Evolutionary conservation across 2,113 vertebrate genomes (phyloP), one percentile per base, ranked within the genome.

Genomic region (Oncorhynchus nerka): DNA sequence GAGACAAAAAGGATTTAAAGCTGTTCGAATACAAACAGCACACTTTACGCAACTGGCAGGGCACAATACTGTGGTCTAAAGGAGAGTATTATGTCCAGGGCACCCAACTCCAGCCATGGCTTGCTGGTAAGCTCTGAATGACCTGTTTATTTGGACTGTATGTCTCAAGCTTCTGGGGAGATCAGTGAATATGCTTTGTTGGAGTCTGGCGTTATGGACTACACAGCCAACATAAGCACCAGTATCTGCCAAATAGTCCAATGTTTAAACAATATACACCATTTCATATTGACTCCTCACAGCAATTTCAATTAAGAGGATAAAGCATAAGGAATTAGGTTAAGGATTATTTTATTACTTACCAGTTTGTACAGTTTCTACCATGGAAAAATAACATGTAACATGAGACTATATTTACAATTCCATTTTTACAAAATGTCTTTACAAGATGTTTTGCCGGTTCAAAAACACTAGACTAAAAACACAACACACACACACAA

Each of bases 381-480:
- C 90, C 92, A 92, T 89, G 92, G 94, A 95, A 94, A 95, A 92
- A 93, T 92, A 93, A 88, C 88, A 93, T 91, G 90, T 90, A 94
- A 94, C 93, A 92, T 92, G 90, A 92, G 92, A 92, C 91, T 93
- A 89, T 97, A 96, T 97, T 95, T 97, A 98, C 95, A 97, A 94
- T 94, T 94, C 90, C 75, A 89, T 92, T 93, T 97, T 95, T 96
- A 97, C 95, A 97, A 94, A 94, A 90, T 86, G 72, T 90, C 94
- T 96, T 95, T 95, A 95, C 94, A 96, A 93, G 91, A 90, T 92
- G 88, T 83, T 92, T 92, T 83, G 76, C 91, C 84, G 81, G 84
- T 92, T 94, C 92, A 90, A 89, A 88, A 92, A 90, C 67, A 85
- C 67, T 84, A 85, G 82, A 88, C 87, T 87, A 92, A 75, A 75